These are phyloP conservation scores for Planococcus citri DNA, from an alignment of 1,140 invertebrate genomes.

Conservation along the genomic window DNA sequence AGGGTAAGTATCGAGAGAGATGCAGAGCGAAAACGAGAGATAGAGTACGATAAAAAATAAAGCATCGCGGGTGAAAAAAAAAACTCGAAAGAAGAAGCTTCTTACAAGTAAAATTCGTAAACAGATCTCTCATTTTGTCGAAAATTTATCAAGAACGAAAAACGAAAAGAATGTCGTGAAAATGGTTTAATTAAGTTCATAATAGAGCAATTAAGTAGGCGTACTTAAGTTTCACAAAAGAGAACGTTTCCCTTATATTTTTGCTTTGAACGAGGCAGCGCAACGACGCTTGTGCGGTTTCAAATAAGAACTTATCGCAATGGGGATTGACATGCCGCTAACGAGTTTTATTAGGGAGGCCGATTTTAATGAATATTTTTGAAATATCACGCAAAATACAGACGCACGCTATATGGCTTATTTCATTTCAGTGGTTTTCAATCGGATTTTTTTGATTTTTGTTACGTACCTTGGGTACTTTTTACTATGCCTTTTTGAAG, in stretches of 20 bases:
- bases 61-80: too few relatives aligned
- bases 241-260: slow-evolving; percentile 14
- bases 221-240: slow-evolving; percentile 21
- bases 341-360: slow-evolving; percentile 17
- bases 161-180: slow-evolving; percentile 14
- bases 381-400: slow-evolving; percentile 11
- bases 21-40: too few relatives aligned
- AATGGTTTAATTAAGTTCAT: slow-evolving; percentile 18
- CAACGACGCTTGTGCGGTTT: slow-evolving; percentile 12
- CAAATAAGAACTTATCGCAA: slow-evolving; percentile 20
- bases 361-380: slow-evolving; percentile 20
- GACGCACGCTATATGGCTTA: slow-evolving; percentile 1
- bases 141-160: not conserved
- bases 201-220: slow-evolving; percentile 13
- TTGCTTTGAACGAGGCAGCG: slow-evolving; percentile 1
- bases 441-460: slow-evolving; percentile 2
- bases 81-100: not conserved
- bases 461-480: too few relatives aligned
- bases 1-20: too few relatives aligned
- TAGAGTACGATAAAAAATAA: too few relatives aligned
- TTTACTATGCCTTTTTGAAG: too few relatives aligned
- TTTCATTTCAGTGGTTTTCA: slow-evolving; percentile 16
- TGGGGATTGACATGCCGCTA: slow-evolving; percentile 17
- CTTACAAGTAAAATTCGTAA: not conserved
- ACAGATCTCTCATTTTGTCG: not conserved